Percentiles rank a stretch among this genome's conserved stretches.
phyloP scores from a whole-genome alignment of 2,888 invertebrate species.

The Lithophane semibrunnea region DNA sequence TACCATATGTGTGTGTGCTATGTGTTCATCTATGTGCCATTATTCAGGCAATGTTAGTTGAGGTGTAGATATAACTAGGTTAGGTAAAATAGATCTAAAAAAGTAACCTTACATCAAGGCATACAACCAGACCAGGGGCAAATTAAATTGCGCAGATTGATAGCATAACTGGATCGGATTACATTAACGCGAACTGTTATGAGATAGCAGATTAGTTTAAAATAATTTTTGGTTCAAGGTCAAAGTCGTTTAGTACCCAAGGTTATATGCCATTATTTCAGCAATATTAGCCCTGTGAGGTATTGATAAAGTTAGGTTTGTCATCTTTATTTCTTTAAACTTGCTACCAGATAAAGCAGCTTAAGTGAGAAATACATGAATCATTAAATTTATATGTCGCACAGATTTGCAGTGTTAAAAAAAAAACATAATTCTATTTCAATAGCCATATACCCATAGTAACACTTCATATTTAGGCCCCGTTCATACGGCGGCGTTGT shows the following conservation, averaged over 20 bases:
- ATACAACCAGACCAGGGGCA: slow-evolving; percentile 94
- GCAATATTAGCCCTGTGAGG: neutral
- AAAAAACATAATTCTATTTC: neutral
- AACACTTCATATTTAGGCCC: neutral
- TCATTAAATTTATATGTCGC: neutral
- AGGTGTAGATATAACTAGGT: too few relatives aligned
- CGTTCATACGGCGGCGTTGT: neutral
- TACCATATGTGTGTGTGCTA: neutral
- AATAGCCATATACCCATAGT: neutral
- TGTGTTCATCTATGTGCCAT: neutral
- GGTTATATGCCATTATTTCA: neutral
- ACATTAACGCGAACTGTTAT: neutral
- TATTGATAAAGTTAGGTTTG: neutral
- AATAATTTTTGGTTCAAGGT: neutral
- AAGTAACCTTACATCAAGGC: slow-evolving; percentile 97
- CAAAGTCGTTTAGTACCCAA: neutral
- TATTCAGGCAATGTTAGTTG: too few relatives aligned
- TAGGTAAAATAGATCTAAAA: neutral
- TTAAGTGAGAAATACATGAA: slow-evolving; percentile 4
- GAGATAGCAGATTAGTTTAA: neutral
- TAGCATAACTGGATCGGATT: neutral
- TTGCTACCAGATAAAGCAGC: neutral
- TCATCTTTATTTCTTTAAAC: neutral
- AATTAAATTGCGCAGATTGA: neutral
- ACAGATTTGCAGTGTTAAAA: neutral